Base-by-base conservation (phyloP, 2,113 vertebrate genomes). In the Aythya baeri region DNA sequence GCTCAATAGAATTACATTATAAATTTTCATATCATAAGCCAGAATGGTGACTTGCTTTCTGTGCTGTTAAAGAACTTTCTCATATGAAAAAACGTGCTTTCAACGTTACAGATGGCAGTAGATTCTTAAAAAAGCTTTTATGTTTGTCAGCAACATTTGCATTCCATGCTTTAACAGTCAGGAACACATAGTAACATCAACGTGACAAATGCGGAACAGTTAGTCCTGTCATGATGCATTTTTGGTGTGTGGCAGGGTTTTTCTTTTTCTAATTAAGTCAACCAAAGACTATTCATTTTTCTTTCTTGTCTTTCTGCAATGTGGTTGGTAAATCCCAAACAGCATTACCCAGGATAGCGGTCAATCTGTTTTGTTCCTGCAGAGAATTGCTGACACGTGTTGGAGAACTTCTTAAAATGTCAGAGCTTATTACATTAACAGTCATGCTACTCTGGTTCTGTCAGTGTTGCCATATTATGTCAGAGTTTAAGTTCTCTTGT, bases 31-130 rank as follows among this genome's bases (percentile, higher is more conserved):
- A 34, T 32, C 15, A 20, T 31, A 29, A 90, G 59, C 11, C 46
- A 89, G 66, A 43, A n/a, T 86, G 36, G 27, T 26, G n/a, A 55
- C 11, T 79, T 88, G 44, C 72, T 95, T 49, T 77, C 21, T 81
- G n/a, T 83, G n/a, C 29, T 68, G 38, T 36, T 89, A 59, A 92
- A 65, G 65, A 63, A 6, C 11, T 62, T 76, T 59, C 11, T 92
- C 2, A 6, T 71, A 6, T 77, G 38, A 72, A 73, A 90, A 88
- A 91, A 27, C 1, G 3, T 73, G 73, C 27, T 89, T 94, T 94
- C 85, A 82, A 81, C 94, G 94, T 94, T 92, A 54, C 14, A 79
- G 20, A 81, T 88, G 74, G 46, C 89, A 89, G 46, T 58, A 86
- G 72, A 66, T 65, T 68, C 57, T 65, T 84, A 84, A 86, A 77